Percentiles rank a stretch among this genome's conserved stretches.
Evolutionary conservation across 92 coral and sea anemone genomes (phyloP).

Genomic region (Actinostola sp.): DNA sequence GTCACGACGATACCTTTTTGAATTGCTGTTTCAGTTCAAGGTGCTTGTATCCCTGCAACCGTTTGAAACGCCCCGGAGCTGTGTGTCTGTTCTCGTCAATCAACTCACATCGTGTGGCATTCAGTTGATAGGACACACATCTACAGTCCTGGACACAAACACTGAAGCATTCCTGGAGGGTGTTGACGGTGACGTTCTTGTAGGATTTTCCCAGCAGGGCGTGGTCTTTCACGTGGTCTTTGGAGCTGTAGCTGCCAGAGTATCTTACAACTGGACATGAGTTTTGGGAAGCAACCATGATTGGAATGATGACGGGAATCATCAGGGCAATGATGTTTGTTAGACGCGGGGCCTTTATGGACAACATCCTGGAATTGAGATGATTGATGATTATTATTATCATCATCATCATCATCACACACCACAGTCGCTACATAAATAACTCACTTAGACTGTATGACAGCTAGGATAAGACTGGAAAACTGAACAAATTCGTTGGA

Average conservation of each 20-base stretch:
- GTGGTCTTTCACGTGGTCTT: slow-evolving; percentile 20
- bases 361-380: too few species aligned
- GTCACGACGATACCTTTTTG: neutral
- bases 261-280: slow-evolving; percentile 19
- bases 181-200: slow-evolving; percentile 14
- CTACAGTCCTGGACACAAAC: slow-evolving; percentile 53
- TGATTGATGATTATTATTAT: too few species aligned
- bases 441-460: too few species aligned
- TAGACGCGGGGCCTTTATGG: too few species aligned
- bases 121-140: slow-evolving; percentile 55
- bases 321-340: too few species aligned
- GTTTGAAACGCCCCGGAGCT: slow-evolving; percentile 10
- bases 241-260: slow-evolving; percentile 4
- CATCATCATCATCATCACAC: too few species aligned
- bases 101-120: slow-evolving; percentile 44
- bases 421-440: too few species aligned
- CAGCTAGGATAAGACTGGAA: too few species aligned
- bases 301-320: too few species aligned
- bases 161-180: slow-evolving; percentile 46
- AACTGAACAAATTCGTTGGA: too few species aligned
- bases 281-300: slow-evolving; percentile 14
- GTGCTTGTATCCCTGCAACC: slow-evolving; percentile 12
- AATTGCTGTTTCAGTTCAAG: slow-evolving; percentile 24
- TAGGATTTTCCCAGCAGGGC: slow-evolving; percentile 29
- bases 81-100: slow-evolving; percentile 46